Base-by-base conservation (phyloP, 2,113 vertebrate species). In the Zingel zingel region DNA sequence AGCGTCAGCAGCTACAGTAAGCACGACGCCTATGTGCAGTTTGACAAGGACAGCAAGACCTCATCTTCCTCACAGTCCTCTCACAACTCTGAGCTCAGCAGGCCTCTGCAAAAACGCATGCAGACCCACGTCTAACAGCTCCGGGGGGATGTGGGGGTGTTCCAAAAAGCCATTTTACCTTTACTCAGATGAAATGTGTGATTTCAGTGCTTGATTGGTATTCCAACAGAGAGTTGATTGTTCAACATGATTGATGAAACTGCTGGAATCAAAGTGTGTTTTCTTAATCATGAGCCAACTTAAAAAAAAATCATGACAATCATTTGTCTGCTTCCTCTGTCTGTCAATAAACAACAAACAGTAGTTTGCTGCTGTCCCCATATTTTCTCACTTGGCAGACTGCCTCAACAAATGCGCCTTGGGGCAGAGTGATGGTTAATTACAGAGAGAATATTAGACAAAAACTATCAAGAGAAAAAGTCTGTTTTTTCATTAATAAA, bases 21-120 rank as follows among this genome's bases (percentile, higher is more conserved):
- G 93, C 97, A 98, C 89, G 98, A 99, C 2, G 97, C 96, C 94
- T 99, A 98, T 1, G 97, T 96, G 90, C 98, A 99, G 95, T 99
- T 99, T 33, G 98, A 99, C 94, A 99, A 99, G 93, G 97, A 98
- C 96, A 99, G 98, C 97, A 99, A 99, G 88, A 97, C 97, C 0
- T 99, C 98, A 0, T 97, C 98, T 72, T 96, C 96, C n/a, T 98
- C 98, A 25, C 98, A 99, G 82, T 99, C 98, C 4, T 99, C 98
- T 23, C 98, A 99, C 93, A 99, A 99, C 95, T 99, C 98, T 0
- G 98, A 99, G 93, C 97, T 98, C 90, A 98, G 97, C 47, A 94
- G 97, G 81, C 98, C 98, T 62, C 97, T 99, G 79, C 98, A 99
- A 96, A 98, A 98, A 96, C 93, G 98, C 92, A 99, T 99, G 98